Evolutionary conservation across 2,113 vertebrate species (phyloP), one percentile per base, ranked within the genome.

Genomic region (Girardinichthys multiradiatus): DNA sequence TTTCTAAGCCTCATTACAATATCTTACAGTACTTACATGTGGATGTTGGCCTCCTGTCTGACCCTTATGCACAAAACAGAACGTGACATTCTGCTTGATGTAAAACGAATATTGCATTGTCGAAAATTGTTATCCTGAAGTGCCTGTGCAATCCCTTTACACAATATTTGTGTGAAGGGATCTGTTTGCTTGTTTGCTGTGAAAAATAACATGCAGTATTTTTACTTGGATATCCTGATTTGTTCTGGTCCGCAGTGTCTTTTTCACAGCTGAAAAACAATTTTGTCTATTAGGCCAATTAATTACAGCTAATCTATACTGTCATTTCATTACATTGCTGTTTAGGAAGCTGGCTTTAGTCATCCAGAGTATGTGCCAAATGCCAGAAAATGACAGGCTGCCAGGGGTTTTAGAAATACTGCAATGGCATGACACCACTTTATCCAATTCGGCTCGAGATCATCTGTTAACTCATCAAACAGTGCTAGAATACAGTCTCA

Each of bases 11-110:
- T 80, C 80, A 82, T 83, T 86, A 80, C 83, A 88, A 85, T 83
- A 86, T 87, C 82, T 86, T 88, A 89, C 78, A 75, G 78, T 82
- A 80, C 61, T 84, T 84, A 87, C 82, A 86, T 71, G 78, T 84
- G 72, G 69, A 72, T 80, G 48, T 61, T 77, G 76, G 71, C 70
- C 71, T 69, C 33, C 66, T 76, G 62, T 66, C 57, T 83, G 75
- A 86, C 79, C 89, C 59, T 61, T 54, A 70, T 21, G 68, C 51
- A 77, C 64, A 28, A 81, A 29, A 72, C 24, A 31, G 57, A 83
- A 63, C 4, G 37, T 58, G 51, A 77, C 74, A 75, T 82, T 80
- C 26, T 77, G 58, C 28, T 17, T 28, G 30, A 68, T 42, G 51
- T 24, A 48, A 29, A 66, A 62, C 14, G n/a, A 57, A 30, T 28